These are phyloP conservation scores for Microcebus griseorufus DNA, from an alignment of 2,113 vertebrate species.

Conservation along the genomic window DNA sequence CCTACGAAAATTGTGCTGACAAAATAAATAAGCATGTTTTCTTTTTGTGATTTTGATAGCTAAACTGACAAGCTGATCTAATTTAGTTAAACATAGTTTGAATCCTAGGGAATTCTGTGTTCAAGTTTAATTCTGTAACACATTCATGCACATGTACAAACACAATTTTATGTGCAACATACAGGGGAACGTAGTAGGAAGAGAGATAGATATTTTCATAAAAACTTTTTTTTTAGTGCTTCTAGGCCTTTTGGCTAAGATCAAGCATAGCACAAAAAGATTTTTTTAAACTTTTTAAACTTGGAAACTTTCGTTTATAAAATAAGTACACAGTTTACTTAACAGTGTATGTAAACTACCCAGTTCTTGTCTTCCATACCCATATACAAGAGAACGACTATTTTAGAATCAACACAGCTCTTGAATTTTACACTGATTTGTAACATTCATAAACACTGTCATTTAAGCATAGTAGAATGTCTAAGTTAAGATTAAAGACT, in stretches of 20 bases:
- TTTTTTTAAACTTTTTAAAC: slow-evolving; percentile 65
- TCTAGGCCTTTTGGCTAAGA: no score
- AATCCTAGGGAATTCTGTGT: not conserved
- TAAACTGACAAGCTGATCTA: not conserved
- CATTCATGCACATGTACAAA: not conserved
- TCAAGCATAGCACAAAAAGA: no score
- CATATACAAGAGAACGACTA: slow-evolving; percentile 62
- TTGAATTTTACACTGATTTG: not conserved
- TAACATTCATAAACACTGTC: slow-evolving; percentile 58
- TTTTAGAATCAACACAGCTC: slow-evolving; percentile 46
- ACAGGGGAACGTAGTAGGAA: not conserved
- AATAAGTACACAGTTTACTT: slow-evolving; percentile 61
- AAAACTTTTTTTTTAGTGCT: no score
- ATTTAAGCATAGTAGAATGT: not conserved
- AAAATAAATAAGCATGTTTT: not conserved
- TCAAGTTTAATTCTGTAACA: not conserved
- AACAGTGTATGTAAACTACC: slow-evolving; percentile 54
- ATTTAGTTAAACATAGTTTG: not conserved
- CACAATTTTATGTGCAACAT: not conserved
- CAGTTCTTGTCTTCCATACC: slow-evolving; percentile 55
- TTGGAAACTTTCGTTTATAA: slow-evolving; percentile 63
- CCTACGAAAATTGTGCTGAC: not conserved
- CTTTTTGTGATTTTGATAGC: not conserved
- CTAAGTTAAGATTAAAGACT: not conserved
- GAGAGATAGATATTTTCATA: slow-evolving; percentile 45